Base-by-base conservation (phyloP, 2,888 invertebrate genomes). In the Scaptodrosophila latifasciaeformis region DNA sequence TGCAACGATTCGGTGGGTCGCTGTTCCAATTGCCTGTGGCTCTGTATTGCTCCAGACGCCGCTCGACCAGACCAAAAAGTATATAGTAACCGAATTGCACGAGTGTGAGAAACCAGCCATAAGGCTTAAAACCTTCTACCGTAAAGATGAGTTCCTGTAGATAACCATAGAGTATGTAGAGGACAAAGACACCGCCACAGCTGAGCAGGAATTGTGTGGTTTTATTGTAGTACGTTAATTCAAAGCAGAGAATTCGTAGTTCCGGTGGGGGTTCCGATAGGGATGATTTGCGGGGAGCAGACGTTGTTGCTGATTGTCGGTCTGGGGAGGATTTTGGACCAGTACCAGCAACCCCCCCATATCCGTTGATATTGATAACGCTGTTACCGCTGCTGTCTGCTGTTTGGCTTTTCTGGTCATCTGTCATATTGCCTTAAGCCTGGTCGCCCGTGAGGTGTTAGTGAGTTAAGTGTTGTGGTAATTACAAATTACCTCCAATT, bases 131-230 rank as follows among this genome's bases (percentile, higher is more conserved):
- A 37, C 95, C 96, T 17, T 94, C 92, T n/a, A 93, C 89, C 0
- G 94, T 92, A 85, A 97, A 98, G 82, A 98, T 95, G 39, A 96
- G 87, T 87, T 98, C 98, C 90, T 95, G 91, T 82, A 94, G 89
- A 86, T 96, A 97, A 48, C 97, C 97, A 88, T 97, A 97, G 0
- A 96, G 88, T 55, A 97, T 86, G 86, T 94, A 98, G 82, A 96
- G 94, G 61, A 93, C 85, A 86, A 97, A 96, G 5, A 96, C 93
- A 49, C 94, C 95, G 18, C 88, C 78, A 47, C 93, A 92, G 82
- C 95, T 93, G 46, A 92, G 86, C 1, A 92, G 59, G 83, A 97
- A 94, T 85, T 96, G 96, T 2, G 89, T 86, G 13, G 90, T 88
- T 10, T 70, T 72, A 40, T 82, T 91, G 65, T 90, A 91, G 39